These are phyloP conservation scores for Knipowitschia caucasica DNA, from an alignment of 2,797 vertebrate genomes.

Conservation along the genomic window DNA sequence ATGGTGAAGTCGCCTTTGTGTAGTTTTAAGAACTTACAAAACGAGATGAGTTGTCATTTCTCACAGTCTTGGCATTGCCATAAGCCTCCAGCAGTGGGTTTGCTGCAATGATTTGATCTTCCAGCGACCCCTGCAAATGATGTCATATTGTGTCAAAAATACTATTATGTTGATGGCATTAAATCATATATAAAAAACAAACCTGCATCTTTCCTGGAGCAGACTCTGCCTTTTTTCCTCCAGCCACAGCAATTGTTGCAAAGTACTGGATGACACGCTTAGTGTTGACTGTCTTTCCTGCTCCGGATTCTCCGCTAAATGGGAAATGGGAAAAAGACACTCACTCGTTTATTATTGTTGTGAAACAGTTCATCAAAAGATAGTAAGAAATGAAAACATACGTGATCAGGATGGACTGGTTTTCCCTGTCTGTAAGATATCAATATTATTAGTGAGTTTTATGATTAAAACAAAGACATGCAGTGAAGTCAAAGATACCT, in stretches of 20 bases:
- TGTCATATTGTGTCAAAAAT: too few relatives aligned
- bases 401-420: conserved; percentile 93
- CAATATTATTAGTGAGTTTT: conserved; percentile 46
- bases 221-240: conserved; percentile 57
- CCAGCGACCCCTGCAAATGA: too few relatives aligned
- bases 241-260: conserved; percentile 82
- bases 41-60: too few relatives aligned
- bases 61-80: too few relatives aligned
- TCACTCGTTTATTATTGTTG: not conserved
- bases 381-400: conserved; percentile 57
- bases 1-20: too few relatives aligned
- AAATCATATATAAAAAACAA: not conserved
- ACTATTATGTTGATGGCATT: not conserved
- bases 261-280: conserved; percentile 92
- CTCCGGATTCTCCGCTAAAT: conserved; percentile 85
- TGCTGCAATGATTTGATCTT: too few relatives aligned
- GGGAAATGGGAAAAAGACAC: not conserved
- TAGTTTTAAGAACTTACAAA: too few relatives aligned
- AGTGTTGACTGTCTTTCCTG: conserved; percentile 91
- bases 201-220: conserved; percentile 78
- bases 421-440: conserved; percentile 80
- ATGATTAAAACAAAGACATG: too few relatives aligned
- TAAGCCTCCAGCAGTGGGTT: too few relatives aligned
- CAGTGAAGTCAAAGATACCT: conserved; percentile 75
- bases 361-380: not conserved